A percentile compares a stretch with the other conserved stretches of the same genome.
These are phyloP conservation scores for Idris sp. DNA, from an alignment of 1,140 invertebrate genomes.

Conservation along the genomic window DNA sequence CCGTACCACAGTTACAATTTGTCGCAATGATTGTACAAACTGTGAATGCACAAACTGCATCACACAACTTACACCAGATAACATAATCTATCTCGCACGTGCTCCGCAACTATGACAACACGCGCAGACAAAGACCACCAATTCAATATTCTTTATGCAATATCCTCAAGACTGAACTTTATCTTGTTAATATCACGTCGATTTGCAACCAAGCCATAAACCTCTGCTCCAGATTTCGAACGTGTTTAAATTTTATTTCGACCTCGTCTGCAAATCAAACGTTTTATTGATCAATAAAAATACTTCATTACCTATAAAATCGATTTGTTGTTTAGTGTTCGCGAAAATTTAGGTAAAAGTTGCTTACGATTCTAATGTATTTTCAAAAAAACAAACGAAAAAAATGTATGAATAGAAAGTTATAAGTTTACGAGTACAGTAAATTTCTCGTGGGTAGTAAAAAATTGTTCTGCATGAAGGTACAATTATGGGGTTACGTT, in stretches of 20 bases:
- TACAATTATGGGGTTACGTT: conserved; percentile 35
- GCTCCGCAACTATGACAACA: conserved; percentile 30
- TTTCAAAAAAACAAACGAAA: no score
- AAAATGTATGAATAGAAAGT: conserved; percentile 41
- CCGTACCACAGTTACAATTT: conserved; percentile 34
- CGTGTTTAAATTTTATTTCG: conserved; percentile 26
- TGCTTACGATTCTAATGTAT: neutral
- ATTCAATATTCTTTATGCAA: conserved; percentile 28
- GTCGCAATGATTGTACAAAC: conserved; percentile 31
- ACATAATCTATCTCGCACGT: conserved; percentile 43
- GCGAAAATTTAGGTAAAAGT: conserved; percentile 38
- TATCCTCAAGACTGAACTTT: conserved; percentile 6
- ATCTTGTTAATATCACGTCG: conserved; percentile 14
- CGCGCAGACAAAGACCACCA: conserved; percentile 7
- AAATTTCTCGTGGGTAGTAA: conserved; percentile 32
- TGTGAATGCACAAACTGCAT: conserved; percentile 25
- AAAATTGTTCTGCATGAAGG: conserved; percentile 29
- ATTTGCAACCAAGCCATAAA: conserved; percentile 26
- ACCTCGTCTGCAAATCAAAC: conserved; percentile 35
- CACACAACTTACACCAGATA: conserved; percentile 20
- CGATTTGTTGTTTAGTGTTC: conserved; percentile 12
- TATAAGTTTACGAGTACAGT: conserved; percentile 27
- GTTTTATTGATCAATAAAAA: conserved; percentile 54
- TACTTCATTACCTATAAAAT: conserved; percentile 35
- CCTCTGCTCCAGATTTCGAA: conserved; percentile 35